phyloP scores from a whole-genome alignment of 2,888 invertebrate species.

The Urechis unicinctus region DNA sequence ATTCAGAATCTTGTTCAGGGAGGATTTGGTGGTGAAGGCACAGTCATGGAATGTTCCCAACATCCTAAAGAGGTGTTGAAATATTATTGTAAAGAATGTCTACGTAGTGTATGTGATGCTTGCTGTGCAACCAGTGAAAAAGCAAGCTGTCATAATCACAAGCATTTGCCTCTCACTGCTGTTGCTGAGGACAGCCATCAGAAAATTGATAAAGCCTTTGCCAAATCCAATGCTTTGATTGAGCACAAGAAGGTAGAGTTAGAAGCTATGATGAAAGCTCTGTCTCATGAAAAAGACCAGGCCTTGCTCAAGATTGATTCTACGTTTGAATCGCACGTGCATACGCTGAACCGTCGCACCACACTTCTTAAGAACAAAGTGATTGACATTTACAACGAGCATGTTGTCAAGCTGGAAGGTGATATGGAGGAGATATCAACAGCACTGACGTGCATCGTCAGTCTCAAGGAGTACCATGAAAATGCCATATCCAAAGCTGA shows the following conservation, averaged over 20 bases:
- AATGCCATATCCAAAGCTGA: conserved; percentile 17
- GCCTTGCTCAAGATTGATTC: conserved; percentile 23
- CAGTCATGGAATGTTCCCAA: background rate
- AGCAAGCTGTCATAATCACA: conserved; percentile 1
- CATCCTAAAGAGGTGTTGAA: background rate
- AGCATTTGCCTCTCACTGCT: conserved; percentile 16
- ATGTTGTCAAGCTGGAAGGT: conserved; percentile 17
- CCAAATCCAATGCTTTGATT: conserved; percentile 20
- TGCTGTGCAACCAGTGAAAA: conserved; percentile 4
- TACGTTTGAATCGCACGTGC: conserved; percentile 22
- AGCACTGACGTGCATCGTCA: conserved; percentile 24
- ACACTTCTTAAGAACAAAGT: conserved; percentile 27
- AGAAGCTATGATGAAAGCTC: conserved; percentile 18
- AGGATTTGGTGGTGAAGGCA: background rate
- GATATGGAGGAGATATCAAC: conserved; percentile 24
- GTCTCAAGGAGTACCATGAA: conserved; percentile 25
- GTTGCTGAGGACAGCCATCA: conserved; percentile 21
- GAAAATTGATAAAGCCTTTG: conserved; percentile 19
- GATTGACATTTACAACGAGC: conserved; percentile 24
- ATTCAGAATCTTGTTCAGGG: conserved; percentile 24
- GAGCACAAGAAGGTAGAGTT: conserved; percentile 21
- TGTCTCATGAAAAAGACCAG: conserved; percentile 23
- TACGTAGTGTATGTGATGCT: conserved; percentile 9
- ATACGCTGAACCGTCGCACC: conserved; percentile 20
- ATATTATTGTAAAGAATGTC: conserved; percentile 13